Evolutionary conservation across 1,140 invertebrate genomes (phyloP).

Genomic region (Heliothis virescens): DNA sequence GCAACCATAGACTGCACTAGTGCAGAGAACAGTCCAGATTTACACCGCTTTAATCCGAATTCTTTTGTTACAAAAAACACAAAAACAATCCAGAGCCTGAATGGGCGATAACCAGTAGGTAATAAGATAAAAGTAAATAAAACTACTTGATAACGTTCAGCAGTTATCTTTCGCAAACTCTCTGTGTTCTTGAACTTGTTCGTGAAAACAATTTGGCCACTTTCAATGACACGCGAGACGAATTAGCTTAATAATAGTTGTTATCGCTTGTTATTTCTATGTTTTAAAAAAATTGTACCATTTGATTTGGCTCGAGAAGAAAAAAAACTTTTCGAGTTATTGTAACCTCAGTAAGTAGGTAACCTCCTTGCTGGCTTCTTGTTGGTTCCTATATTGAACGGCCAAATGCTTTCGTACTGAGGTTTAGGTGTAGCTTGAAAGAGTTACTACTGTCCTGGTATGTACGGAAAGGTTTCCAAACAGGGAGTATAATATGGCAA

Average conservation of each 20-base stretch:
- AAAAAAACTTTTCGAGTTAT: no score
- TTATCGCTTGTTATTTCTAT: slow-evolving; percentile 11
- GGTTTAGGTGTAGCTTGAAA: no score
- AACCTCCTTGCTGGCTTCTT: no score
- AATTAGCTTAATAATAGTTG: slow-evolving; percentile 26
- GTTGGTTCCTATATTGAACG: no score
- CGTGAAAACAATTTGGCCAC: slow-evolving; percentile 34
- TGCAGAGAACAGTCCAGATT: neutral
- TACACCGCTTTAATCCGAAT: slow-evolving; percentile 9
- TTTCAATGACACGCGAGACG: slow-evolving; percentile 40
- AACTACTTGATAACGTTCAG: slow-evolving; percentile 26
- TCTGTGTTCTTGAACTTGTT: slow-evolving; percentile 37
- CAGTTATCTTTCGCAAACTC: slow-evolving; percentile 25
- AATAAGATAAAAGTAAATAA: slow-evolving; percentile 39
- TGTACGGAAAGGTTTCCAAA: no score
- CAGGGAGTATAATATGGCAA: no score
- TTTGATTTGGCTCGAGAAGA: neutral
- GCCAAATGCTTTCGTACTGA: no score
- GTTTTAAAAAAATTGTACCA: no score
- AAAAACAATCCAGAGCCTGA: slow-evolving; percentile 19
- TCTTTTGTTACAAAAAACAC: neutral
- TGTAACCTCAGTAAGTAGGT: no score
- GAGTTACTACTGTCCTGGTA: no score
- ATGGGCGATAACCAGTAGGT: slow-evolving; percentile 40
- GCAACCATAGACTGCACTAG: neutral